phyloP scores from a whole-genome alignment of 2,888 invertebrate species.

The Microctonus hyperodae region DNA sequence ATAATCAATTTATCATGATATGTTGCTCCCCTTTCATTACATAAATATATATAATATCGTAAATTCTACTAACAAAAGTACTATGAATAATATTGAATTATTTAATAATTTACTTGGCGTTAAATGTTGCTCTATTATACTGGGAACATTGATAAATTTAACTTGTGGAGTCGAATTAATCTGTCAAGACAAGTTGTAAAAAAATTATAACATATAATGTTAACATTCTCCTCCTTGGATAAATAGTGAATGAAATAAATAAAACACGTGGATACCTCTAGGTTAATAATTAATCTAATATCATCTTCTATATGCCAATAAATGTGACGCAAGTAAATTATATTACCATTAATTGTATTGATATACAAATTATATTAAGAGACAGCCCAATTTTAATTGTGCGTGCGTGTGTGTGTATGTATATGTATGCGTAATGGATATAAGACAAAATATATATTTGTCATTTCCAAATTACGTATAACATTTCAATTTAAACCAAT shows the following conservation, averaged over 20 bases:
- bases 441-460: not conserved
- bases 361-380: not conserved
- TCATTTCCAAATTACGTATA: not conserved
- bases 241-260: conserved; percentile 24
- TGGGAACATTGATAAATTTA: not conserved
- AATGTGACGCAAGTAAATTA: not conserved
- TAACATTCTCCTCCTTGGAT: conserved; percentile 38
- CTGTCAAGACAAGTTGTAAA: not conserved
- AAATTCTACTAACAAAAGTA: not conserved
- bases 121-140: not conserved
- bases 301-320: conserved; percentile 15
- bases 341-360: not conserved
- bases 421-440: not conserved
- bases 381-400: conserved; percentile 10
- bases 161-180: not conserved
- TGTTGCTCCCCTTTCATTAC: not conserved
- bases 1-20: conserved; percentile 13
- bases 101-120: not conserved
- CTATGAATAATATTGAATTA: not conserved
- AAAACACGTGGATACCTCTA: too few species aligned
- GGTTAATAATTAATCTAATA: too few species aligned
- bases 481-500: not conserved
- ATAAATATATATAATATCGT: not conserved
- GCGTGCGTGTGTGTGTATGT: not conserved
- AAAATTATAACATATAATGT: conserved; percentile 22